Evolutionary conservation across 2,113 vertebrate species (phyloP).

Genomic region (Lepus europaeus): DNA sequence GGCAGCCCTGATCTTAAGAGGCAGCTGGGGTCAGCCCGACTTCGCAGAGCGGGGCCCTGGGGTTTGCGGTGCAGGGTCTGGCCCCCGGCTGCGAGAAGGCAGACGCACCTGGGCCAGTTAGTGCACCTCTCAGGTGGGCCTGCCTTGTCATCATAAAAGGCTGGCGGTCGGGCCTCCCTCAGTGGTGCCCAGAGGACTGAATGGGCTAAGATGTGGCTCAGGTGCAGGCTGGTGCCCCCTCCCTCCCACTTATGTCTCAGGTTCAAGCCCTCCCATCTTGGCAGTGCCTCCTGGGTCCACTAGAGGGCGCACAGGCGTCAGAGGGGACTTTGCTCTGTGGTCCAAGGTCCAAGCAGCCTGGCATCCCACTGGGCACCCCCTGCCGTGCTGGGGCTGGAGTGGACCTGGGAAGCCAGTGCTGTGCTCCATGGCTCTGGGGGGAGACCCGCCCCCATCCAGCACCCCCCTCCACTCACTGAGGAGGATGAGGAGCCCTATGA

Average conservation of each 20-base stretch:
- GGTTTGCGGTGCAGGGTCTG: no score
- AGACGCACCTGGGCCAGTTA: no score
- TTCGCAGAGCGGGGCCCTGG: background rate
- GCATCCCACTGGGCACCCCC: rapidly evolving
- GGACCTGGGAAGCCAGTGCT: background rate
- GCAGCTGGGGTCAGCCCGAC: background rate
- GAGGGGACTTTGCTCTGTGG: background rate
- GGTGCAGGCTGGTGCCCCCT: background rate
- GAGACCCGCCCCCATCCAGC: background rate
- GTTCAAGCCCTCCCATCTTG: rapidly evolving
- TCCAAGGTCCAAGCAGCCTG: background rate
- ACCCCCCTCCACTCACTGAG: slow-evolving; percentile 88
- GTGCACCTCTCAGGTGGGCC: background rate
- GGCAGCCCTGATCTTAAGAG: background rate
- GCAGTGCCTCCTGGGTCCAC: background rate
- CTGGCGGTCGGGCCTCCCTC: background rate
- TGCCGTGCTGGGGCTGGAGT: background rate
- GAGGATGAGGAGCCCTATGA: slow-evolving; percentile 90
- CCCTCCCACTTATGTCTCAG: rapidly evolving
- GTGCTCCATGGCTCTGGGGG: background rate
- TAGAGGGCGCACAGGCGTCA: background rate
- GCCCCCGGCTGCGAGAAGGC: rapidly evolving
- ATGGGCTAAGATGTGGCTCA: background rate
- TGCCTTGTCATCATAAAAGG: background rate
- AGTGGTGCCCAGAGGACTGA: background rate